Evolutionary conservation across 2,113 vertebrate genomes (phyloP).

Genomic region (Choloepus hoffmanni): DNA sequence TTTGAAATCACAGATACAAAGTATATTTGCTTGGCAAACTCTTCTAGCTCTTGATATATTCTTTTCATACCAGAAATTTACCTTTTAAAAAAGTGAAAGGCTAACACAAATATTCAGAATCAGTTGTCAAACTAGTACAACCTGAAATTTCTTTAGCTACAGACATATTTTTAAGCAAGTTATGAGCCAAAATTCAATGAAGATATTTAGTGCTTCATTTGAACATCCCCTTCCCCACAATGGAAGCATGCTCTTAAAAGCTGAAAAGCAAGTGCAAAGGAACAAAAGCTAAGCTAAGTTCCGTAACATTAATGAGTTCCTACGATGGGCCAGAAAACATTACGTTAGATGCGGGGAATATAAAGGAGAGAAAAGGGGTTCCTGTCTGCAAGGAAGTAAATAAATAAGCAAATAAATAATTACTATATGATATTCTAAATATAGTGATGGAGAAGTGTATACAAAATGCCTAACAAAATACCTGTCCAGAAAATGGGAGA

Average conservation of each 20-base stretch:
- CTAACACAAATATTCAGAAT: slow-evolving; percentile 34
- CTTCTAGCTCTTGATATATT: slow-evolving; percentile 4
- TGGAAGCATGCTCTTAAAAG: slow-evolving; percentile 35
- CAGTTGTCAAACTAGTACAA: slow-evolving; percentile 30
- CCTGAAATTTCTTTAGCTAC: slow-evolving; percentile 42
- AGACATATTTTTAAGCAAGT: slow-evolving; percentile 49
- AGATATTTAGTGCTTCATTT: not conserved
- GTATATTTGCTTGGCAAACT: slow-evolving; percentile 55
- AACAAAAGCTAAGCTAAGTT: slow-evolving; percentile 51
- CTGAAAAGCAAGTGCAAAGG: slow-evolving; percentile 6
- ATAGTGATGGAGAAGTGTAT: not conserved
- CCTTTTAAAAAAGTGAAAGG: slow-evolving; percentile 36
- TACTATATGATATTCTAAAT: slow-evolving; percentile 56
- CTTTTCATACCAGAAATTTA: slow-evolving; percentile 49
- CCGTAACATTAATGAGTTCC: not conserved
- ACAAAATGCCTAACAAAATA: slow-evolving; percentile 39
- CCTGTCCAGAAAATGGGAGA: not conserved
- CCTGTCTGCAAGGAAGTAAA: slow-evolving; percentile 57
- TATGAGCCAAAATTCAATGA: slow-evolving; percentile 33
- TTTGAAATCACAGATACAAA: slow-evolving; percentile 58
- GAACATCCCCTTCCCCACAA: not conserved
- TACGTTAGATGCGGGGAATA: slow-evolving; percentile 5
- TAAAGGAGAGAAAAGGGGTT: slow-evolving; percentile 40
- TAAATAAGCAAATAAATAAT: slow-evolving; percentile 56
- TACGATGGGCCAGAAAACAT: slow-evolving; percentile 20